Evolutionary conservation across 2,113 vertebrate species (phyloP), one percentile per base, ranked within the genome.

Genomic region (Dasypus novemcinctus): DNA sequence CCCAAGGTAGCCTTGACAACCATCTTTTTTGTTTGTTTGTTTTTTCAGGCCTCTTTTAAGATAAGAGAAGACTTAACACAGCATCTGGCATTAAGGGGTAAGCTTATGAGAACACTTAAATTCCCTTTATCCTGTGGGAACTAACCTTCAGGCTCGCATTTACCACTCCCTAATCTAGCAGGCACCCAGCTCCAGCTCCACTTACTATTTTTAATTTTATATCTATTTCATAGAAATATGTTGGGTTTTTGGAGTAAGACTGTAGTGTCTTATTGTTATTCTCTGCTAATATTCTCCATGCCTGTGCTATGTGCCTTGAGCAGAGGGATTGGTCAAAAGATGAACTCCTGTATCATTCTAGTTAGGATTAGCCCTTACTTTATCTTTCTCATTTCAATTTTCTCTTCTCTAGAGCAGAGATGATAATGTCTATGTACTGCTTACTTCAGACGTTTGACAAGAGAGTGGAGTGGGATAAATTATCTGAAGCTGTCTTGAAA

Each of bases 281-380:
- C 18, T 88, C 46, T 78, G 68, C 38, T 18, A 8, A 10, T 15
- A 61, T 6, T 18, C 84, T 5, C 13, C 52, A 8, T 23, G 9
- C 23, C 43, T 11, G 1, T 11, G 38, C 2, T 3, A 2, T 25
- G 12, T 5, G 27, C 18, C 52, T 10, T 2, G 29, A 52, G n/a
- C 57, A 69, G 17, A 80, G 7, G 7, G 10, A 12, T 1, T 5
- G 41, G 23, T 52, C 4, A 15, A 25, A 66, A 63, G 2, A 31
- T 13, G 33, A 15, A 1, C 11, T 46, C 61, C 18, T 2, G 5
- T 0, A 1, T 31, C 46, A 0, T 29, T 21, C 57, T 1, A n/a
- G 31, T 21, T 4, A 2, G 64, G 41, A 29, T 13, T 13, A 33
- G 8, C 21, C 18, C 17, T 5, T 3, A 2, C 7, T 8, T 31